Conservation (phyloP, 1,140 invertebrate genomes). For the Portunus trituberculatus region DNA sequence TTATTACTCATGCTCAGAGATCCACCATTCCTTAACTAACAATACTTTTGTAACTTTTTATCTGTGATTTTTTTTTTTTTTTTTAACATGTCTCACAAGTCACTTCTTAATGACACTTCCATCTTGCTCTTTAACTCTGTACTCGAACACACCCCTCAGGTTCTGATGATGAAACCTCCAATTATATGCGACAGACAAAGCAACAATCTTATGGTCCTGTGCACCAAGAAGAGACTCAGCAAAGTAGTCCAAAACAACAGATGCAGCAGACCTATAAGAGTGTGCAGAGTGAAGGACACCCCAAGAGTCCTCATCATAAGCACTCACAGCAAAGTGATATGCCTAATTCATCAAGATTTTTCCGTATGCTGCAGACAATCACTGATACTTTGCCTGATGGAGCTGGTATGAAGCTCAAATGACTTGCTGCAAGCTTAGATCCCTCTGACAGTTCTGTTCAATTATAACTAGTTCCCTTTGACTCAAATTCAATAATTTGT, state of each 20-base stretch:
- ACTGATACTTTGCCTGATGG: slow-evolving; percentile 78
- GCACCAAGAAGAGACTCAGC: slow-evolving; percentile 40
- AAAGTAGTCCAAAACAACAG: background rate
- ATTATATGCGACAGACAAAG: slow-evolving; percentile 66
- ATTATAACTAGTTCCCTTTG: background rate
- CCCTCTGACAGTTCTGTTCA: slow-evolving; percentile 1
- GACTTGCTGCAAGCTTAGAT: slow-evolving; percentile 57
- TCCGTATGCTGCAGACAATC: slow-evolving; percentile 81
- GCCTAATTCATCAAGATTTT: slow-evolving; percentile 82
- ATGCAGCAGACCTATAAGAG: slow-evolving; percentile 4
- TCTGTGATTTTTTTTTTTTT: background rate
- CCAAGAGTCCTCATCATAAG: slow-evolving; percentile 27
- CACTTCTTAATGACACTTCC: slow-evolving; percentile 51
- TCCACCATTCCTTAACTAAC: background rate
- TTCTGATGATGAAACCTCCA: slow-evolving; percentile 75
- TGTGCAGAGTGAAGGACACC: slow-evolving; percentile 28
- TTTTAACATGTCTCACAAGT: background rate
- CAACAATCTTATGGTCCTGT: slow-evolving; percentile 61
- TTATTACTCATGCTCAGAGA: background rate
- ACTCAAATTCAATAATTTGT: background rate
- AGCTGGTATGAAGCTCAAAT: slow-evolving; percentile 71
- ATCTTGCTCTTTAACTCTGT: slow-evolving; percentile 63
- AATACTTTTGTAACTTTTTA: background rate
- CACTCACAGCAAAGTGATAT: slow-evolving; percentile 74
- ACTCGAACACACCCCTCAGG: slow-evolving; percentile 72